These are phyloP conservation scores for Crocidura indochinensis DNA, from an alignment of 2,797 vertebrate species.

Conservation along the genomic window DNA sequence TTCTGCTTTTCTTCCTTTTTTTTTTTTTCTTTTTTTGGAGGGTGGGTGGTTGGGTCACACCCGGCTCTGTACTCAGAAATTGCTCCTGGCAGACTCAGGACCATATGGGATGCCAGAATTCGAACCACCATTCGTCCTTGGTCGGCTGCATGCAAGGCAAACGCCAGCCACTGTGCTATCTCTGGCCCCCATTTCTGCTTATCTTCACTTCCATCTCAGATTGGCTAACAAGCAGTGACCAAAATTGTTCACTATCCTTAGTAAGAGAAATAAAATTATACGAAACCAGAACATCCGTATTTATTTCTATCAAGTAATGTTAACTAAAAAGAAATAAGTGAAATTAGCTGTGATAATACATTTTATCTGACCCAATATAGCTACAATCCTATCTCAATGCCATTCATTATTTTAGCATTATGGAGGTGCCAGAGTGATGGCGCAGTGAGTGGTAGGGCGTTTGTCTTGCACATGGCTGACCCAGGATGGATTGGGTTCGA, in stretches of 20 bases:
- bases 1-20: background rate
- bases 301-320: conserved; percentile 13
- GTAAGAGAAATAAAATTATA: background rate
- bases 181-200: background rate
- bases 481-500: too few species aligned
- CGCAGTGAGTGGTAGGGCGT: too few species aligned
- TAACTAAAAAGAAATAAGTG: conserved; percentile 28
- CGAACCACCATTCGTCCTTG: too few species aligned
- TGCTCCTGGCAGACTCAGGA: too few species aligned
- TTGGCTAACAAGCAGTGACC: background rate
- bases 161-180: too few species aligned
- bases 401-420: background rate
- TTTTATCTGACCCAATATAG: background rate
- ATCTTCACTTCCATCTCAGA: background rate
- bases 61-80: too few species aligned
- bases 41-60: too few species aligned
- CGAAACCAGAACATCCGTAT: background rate
- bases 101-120: too few species aligned
- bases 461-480: too few species aligned
- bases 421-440: too few species aligned
- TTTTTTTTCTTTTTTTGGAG: too few species aligned
- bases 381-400: conserved; percentile 13
- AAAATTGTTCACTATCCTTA: conserved; percentile 12
- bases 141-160: too few species aligned
- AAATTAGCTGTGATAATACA: conserved; percentile 49